Evolutionary conservation across 2,888 invertebrate genomes (phyloP).

Genomic region (Eledona agricola): DNA sequence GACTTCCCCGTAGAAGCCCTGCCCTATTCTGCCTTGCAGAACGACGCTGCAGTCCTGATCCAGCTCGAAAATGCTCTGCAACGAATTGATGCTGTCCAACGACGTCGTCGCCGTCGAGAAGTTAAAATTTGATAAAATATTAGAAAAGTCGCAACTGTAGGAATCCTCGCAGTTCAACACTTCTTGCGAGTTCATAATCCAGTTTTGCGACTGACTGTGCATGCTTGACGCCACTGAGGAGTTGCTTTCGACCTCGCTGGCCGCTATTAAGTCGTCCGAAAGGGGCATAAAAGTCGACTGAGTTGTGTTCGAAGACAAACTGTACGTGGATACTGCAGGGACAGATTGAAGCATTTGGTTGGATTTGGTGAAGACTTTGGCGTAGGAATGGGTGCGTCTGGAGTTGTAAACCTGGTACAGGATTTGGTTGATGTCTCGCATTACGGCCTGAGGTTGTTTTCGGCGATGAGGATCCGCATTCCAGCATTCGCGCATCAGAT

Average conservation of each 20-base stretch:
- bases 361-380: slow-evolving; percentile 59
- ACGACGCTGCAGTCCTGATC: slow-evolving; percentile 69
- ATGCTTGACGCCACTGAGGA: slow-evolving; percentile 7
- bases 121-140: slow-evolving; percentile 56
- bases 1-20: slow-evolving; percentile 88
- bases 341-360: slow-evolving; percentile 34
- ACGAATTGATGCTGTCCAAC: slow-evolving; percentile 61
- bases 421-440: slow-evolving; percentile 85
- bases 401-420: slow-evolving; percentile 76
- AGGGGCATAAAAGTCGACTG: slow-evolving; percentile 31
- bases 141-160: slow-evolving; percentile 58
- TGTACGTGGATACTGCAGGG: slow-evolving; percentile 52
- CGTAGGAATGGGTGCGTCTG: slow-evolving; percentile 68
- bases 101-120: slow-evolving; percentile 58
- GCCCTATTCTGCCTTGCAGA: slow-evolving; percentile 70
- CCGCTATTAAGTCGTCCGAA: slow-evolving; percentile 32
- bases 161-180: slow-evolving; percentile 52
- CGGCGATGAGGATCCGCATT: slow-evolving; percentile 73
- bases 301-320: slow-evolving; percentile 57
- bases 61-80: slow-evolving; percentile 68
- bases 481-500: slow-evolving; percentile 85
- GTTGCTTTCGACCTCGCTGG: slow-evolving; percentile 28
- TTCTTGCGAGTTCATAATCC: slow-evolving; percentile 45
- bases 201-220: slow-evolving; percentile 30
- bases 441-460: slow-evolving; percentile 84